A percentile compares a stretch with the other conserved stretches of the same genome.
Evolutionary conservation across 2,888 invertebrate genomes (phyloP).

Genomic region (Plemyria rubiginata): DNA sequence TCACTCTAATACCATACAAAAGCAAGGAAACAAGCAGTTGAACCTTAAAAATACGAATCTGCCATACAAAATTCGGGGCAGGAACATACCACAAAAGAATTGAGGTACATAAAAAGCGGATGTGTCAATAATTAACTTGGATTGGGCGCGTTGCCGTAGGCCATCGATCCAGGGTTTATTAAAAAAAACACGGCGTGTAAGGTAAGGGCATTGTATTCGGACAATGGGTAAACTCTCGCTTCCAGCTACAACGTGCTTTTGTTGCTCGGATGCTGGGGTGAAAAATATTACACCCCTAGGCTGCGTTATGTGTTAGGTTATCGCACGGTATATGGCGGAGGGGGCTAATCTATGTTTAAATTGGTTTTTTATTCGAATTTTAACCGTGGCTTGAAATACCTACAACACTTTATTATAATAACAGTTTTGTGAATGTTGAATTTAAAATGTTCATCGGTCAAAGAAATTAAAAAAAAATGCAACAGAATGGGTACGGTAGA

Average conservation of each 20-base stretch:
- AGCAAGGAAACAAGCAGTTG: conserved; percentile 31
- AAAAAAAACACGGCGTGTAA: conserved; percentile 48
- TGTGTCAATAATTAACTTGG: conserved; percentile 84
- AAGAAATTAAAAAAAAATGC: no score
- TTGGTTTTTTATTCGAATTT: background rate
- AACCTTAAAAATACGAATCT: conserved; percentile 16
- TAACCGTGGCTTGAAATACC: background rate
- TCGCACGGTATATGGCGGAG: conserved; percentile 25
- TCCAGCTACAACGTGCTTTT: conserved; percentile 65
- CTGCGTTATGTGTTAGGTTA: conserved; percentile 48
- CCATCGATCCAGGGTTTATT: conserved; percentile 72
- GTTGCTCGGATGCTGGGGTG: conserved; percentile 68
- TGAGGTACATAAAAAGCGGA: conserved; percentile 74
- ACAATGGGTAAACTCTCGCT: conserved; percentile 64
- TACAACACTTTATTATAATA: no score
- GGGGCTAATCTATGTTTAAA: conserved; percentile 44
- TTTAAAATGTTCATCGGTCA: no score
- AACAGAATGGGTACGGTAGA: no score
- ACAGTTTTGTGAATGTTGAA: no score
- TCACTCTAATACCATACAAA: conserved; percentile 27
- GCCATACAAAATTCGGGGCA: conserved; percentile 16
- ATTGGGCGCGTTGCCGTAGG: conserved; percentile 73
- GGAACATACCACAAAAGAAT: conserved; percentile 30
- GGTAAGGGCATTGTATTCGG: conserved; percentile 61
- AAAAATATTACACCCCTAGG: conserved; percentile 83